phyloP scores from a whole-genome alignment of 2,113 vertebrate species.

The Marcusenius ussheri region DNA sequence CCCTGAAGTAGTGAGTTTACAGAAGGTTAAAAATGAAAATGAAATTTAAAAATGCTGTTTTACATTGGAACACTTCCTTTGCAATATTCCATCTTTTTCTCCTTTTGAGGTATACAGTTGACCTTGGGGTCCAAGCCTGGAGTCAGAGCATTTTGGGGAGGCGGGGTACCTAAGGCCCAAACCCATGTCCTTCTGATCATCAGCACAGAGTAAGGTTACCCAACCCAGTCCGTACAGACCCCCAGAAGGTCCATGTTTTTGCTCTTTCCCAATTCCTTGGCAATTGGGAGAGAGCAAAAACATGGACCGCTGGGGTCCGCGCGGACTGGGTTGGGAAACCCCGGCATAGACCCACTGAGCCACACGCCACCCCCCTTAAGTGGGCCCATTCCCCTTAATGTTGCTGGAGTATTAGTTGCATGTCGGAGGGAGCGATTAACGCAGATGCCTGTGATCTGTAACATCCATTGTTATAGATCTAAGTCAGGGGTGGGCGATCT shows the following conservation, averaged over 20 bases:
- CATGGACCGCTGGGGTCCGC: too few species aligned
- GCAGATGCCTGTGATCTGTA: neutral
- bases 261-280: too few species aligned
- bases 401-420: neutral
- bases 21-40: neutral
- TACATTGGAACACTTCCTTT: neutral
- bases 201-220: neutral
- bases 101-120: neutral
- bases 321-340: too few species aligned
- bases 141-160: neutral
- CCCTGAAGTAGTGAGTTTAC: neutral
- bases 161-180: neutral
- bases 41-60: neutral
- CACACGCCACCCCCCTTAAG: neutral
- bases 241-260: too few species aligned
- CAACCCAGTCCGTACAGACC: too few species aligned
- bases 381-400: neutral
- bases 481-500: neutral
- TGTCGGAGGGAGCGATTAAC: neutral
- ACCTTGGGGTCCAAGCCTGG: neutral
- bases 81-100: neutral
- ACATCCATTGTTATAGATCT: neutral
- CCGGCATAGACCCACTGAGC: neutral
- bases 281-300: too few species aligned
- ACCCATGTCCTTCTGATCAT: neutral